Conservation (phyloP, 2,113 vertebrate genomes). For the Notothenia rossii region DNA sequence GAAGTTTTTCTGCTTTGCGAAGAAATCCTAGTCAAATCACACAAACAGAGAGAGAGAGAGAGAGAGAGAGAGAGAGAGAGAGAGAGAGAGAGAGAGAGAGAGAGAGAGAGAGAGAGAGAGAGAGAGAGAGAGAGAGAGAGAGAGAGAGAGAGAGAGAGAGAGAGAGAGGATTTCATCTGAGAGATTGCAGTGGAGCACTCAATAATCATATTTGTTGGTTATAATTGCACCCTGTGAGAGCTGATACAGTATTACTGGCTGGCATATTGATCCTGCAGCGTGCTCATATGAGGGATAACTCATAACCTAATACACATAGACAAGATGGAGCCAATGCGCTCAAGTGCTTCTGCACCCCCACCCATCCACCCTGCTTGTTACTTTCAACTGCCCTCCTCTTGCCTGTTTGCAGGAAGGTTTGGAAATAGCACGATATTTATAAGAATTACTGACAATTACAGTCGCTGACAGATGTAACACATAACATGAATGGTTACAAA, state of each 20-base stretch:
- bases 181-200: constrained; percentile 69
- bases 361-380: constrained; percentile 8
- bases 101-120: no score
- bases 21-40: constrained; percentile 28
- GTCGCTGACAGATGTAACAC: not conserved
- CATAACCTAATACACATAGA: constrained; percentile 76
- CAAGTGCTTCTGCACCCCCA: constrained; percentile 19
- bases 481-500: not conserved
- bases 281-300: constrained; percentile 65
- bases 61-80: constrained; percentile 14
- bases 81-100: no score
- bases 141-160: constrained; percentile 20
- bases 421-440: constrained; percentile 5
- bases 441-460: constrained; percentile 4
- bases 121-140: no score
- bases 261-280: constrained; percentile 76
- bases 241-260: constrained; percentile 75
- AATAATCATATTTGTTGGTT: constrained; percentile 80
- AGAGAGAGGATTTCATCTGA: constrained; percentile 40
- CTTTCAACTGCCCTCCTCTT: constrained; percentile 26
- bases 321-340: constrained; percentile 66
- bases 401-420: constrained; percentile 24
- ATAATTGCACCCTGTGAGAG: constrained; percentile 79
- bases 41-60: constrained; percentile 23
- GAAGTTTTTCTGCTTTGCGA: not conserved